These are phyloP conservation scores for Apocheima hispidaria DNA, from an alignment of 2,888 invertebrate species.

Conservation along the genomic window DNA sequence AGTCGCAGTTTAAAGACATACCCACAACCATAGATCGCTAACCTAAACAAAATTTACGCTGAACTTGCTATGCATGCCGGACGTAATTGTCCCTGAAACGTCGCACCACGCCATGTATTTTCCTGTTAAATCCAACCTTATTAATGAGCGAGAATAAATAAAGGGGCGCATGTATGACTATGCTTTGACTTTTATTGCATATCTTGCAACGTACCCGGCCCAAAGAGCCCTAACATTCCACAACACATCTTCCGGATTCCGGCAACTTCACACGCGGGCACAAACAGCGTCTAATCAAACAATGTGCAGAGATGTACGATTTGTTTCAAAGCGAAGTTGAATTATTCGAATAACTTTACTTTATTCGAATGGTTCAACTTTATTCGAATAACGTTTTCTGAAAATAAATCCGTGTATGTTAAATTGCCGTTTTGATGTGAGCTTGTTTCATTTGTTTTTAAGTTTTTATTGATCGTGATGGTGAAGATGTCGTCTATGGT, in stretches of 20 bases:
- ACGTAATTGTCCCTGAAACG: too few species aligned
- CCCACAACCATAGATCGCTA: too few species aligned
- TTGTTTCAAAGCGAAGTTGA: not conserved
- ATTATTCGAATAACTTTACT: not conserved
- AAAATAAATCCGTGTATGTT: too few species aligned
- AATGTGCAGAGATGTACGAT: constrained; percentile 12
- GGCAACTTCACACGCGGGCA: constrained; percentile 15
- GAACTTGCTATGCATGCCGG: too few species aligned
- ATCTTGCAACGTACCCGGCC: constrained; percentile 3
- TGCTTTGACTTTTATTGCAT: constrained; percentile 8
- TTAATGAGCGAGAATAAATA: not conserved
- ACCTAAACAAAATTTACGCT: too few species aligned
- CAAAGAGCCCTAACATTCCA: constrained; percentile 9
- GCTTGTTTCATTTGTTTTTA: too few species aligned
- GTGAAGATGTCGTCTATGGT: too few species aligned
- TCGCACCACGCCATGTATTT: too few species aligned
- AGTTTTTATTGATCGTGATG: too few species aligned
- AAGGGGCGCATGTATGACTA: not conserved
- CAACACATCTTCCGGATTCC: constrained; percentile 11
- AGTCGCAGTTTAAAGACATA: too few species aligned
- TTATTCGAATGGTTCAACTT: too few species aligned
- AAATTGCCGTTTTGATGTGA: too few species aligned
- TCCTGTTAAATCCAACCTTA: not conserved
- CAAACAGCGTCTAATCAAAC: constrained; percentile 32
- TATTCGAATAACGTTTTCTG: not conserved